phyloP scores from a whole-genome alignment of 1,140 invertebrate genomes.

The Orussus abietinus region DNA sequence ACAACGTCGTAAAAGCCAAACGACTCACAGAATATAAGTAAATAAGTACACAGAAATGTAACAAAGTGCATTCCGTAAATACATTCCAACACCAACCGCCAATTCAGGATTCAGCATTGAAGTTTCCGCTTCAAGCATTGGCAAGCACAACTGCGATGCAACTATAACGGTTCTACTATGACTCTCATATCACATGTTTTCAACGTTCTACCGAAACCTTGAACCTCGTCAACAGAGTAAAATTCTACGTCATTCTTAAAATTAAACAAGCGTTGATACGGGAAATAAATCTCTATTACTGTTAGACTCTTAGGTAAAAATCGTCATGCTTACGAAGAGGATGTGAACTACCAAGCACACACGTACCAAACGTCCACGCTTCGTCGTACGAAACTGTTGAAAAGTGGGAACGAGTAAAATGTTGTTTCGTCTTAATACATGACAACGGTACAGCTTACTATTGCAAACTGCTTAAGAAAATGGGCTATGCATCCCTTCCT shows the following conservation, averaged over 20 bases:
- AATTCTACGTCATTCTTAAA: constrained; percentile 1
- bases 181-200: not conserved
- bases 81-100: constrained; percentile 43
- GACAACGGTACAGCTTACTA: constrained; percentile 30
- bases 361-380: constrained; percentile 30
- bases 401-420: constrained; percentile 13
- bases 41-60: constrained; percentile 1
- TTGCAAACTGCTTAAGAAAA: constrained; percentile 29
- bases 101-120: constrained; percentile 19
- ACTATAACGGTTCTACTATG: not conserved
- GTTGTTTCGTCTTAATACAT: constrained; percentile 11
- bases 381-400: constrained; percentile 17
- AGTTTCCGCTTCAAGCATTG: not conserved
- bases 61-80: constrained; percentile 22
- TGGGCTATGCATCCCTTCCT: too few species aligned
- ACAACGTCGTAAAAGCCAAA: constrained; percentile 16
- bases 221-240: not conserved
- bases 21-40: too few species aligned
- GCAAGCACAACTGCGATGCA: not conserved
- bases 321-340: constrained; percentile 16
- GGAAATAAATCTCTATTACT: constrained; percentile 3
- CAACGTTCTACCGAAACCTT: not conserved
- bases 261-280: constrained; percentile 19
- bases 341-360: constrained; percentile 18
- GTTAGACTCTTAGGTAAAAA: constrained; percentile 7